Evolutionary conservation across 2,888 invertebrate species (phyloP).

Genomic region (Lumbricus terrestris): DNA sequence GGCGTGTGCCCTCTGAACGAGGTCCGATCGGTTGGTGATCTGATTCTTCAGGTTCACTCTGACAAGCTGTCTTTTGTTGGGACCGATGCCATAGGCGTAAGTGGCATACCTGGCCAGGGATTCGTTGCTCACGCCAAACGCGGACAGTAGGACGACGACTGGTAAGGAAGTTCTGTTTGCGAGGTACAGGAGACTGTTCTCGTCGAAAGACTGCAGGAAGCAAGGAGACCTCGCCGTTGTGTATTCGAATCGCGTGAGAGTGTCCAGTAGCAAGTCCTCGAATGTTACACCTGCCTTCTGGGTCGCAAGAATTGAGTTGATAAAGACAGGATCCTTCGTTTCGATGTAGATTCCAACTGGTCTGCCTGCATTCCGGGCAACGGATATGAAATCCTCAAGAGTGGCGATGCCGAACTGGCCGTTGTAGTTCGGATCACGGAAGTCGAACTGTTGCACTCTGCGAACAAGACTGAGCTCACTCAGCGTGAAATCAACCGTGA

Average conservation of each 20-base stretch:
- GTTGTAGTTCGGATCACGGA: slow-evolving; percentile 35
- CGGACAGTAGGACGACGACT: slow-evolving; percentile 20
- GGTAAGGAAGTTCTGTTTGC: slow-evolving; percentile 29
- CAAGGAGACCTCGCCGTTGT: slow-evolving; percentile 26
- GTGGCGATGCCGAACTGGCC: slow-evolving; percentile 33
- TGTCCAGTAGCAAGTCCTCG: slow-evolving; percentile 37
- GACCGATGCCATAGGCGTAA: slow-evolving; percentile 36
- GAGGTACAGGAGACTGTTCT: slow-evolving; percentile 29
- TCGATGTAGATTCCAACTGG: slow-evolving; percentile 39
- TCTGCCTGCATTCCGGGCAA: slow-evolving; percentile 29
- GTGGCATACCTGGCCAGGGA: slow-evolving; percentile 22
- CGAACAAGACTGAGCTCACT: slow-evolving; percentile 35
- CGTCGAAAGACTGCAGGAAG: slow-evolving; percentile 38
- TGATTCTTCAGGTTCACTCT: not conserved
- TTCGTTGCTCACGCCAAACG: not conserved
- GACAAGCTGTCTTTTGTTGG: slow-evolving; percentile 26
- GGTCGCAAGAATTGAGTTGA: slow-evolving; percentile 34
- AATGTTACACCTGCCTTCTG: slow-evolving; percentile 31
- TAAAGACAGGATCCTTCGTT: slow-evolving; percentile 36
- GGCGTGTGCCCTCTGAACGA: slow-evolving; percentile 30
- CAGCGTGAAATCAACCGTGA: slow-evolving; percentile 40
- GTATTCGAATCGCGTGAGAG: slow-evolving; percentile 32
- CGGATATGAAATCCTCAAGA: slow-evolving; percentile 35
- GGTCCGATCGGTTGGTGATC: slow-evolving; percentile 27
- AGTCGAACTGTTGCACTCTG: slow-evolving; percentile 27